Conservation (phyloP, 1,140 invertebrate genomes). For the Hormaphis cornu region DNA sequence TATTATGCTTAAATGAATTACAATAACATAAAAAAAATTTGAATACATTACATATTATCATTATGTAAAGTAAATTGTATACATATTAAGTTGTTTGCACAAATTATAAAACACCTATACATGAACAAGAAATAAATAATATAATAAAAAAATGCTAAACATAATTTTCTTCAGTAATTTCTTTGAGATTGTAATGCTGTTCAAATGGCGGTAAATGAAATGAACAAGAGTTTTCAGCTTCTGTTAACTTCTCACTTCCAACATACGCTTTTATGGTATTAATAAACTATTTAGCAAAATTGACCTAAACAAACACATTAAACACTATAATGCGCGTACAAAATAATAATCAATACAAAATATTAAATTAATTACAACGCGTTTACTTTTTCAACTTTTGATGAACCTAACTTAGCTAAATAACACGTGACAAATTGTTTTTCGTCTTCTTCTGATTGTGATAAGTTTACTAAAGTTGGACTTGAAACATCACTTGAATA, state of each 20-base stretch:
- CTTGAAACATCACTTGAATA: constrained; percentile 25
- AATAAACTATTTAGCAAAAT: not conserved
- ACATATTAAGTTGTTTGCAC: too few species aligned
- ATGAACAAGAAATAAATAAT: not conserved
- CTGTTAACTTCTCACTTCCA: not conserved
- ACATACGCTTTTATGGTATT: constrained; percentile 13
- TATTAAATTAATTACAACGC: not conserved
- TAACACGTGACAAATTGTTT: not conserved
- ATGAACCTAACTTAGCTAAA: not conserved
- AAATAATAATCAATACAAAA: not conserved
- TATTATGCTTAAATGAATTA: too few species aligned
- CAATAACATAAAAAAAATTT: too few species aligned
- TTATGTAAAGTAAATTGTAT: too few species aligned
- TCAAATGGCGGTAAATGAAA: constrained; percentile 9
- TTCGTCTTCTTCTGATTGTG: not conserved
- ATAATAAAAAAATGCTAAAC: too few species aligned
- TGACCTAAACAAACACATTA: not conserved
- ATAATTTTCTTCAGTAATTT: constrained; percentile 1
- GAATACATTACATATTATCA: too few species aligned
- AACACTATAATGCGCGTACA: not conserved
- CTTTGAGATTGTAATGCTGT: not conserved
- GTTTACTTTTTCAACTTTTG: constrained; percentile 21
- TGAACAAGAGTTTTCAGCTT: not conserved
- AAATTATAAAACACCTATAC: not conserved
- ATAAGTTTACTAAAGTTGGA: not conserved